phyloP scores from a whole-genome alignment of 2,113 vertebrate genomes.

The Lynx canadensis region DNA sequence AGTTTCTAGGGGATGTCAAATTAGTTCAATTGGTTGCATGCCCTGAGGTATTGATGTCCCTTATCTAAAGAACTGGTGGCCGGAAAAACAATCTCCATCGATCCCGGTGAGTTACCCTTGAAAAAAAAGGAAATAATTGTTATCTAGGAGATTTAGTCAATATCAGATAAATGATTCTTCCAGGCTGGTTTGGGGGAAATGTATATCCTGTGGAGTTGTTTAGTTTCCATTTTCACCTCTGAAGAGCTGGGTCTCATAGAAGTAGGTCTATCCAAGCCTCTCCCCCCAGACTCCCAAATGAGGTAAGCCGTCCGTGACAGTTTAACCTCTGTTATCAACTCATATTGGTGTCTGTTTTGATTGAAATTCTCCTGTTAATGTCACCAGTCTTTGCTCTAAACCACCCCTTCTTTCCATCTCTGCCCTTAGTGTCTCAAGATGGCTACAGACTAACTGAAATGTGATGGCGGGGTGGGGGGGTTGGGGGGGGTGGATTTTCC shows the following conservation, averaged over 20 bases:
- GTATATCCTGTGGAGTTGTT: neutral
- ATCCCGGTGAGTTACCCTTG: neutral
- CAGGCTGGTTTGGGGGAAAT: neutral
- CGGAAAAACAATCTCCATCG: neutral
- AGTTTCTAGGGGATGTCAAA: neutral
- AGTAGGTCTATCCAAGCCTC: neutral
- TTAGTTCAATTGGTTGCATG: neutral
- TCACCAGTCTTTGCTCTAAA: neutral
- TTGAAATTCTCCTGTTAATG: neutral
- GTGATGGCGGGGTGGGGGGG: neutral
- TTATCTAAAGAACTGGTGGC: neutral
- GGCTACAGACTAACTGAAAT: neutral
- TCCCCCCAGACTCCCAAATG: neutral
- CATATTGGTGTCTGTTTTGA: neutral
- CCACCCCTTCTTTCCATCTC: neutral
- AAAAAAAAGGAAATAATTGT: neutral
- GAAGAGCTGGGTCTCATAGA: neutral
- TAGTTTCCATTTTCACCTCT: neutral
- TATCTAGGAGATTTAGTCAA: slow-evolving; percentile 14
- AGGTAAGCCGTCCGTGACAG: neutral
- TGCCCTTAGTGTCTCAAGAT: neutral
- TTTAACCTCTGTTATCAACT: neutral
- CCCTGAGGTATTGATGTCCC: neutral
- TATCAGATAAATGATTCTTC: neutral
- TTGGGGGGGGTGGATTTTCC: neutral